These are phyloP conservation scores for Epinephelus cyanopodus DNA, from an alignment of 2,113 vertebrate species.

Conservation along the genomic window DNA sequence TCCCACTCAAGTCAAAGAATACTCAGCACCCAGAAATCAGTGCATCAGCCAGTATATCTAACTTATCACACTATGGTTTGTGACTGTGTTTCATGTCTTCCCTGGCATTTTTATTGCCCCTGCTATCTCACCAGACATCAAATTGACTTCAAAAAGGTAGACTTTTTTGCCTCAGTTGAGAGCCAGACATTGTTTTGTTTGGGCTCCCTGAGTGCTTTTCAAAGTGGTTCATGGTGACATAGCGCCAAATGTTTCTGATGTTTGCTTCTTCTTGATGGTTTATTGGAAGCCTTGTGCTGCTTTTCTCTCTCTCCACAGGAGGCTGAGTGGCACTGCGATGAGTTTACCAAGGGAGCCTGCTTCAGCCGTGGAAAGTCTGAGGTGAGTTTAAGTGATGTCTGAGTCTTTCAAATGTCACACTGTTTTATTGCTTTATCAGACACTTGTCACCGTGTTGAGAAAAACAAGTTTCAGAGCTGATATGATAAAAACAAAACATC, in stretches of 20 bases:
- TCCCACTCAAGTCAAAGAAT: slow-evolving; percentile 25
- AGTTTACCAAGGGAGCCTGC: slow-evolving; percentile 94
- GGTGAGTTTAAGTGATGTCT: slow-evolving; percentile 84
- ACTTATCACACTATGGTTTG: neutral
- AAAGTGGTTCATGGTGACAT: slow-evolving; percentile 43
- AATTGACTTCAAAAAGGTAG: slow-evolving; percentile 40
- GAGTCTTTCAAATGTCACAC: slow-evolving; percentile 30
- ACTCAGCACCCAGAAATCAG: neutral
- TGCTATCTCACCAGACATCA: slow-evolving; percentile 38
- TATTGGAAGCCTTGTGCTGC: slow-evolving; percentile 48
- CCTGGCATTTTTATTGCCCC: slow-evolving; percentile 17
- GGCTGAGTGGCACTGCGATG: slow-evolving; percentile 94
- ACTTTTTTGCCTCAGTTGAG: slow-evolving; percentile 15
- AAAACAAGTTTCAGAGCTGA: neutral
- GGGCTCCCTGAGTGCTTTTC: slow-evolving; percentile 48
- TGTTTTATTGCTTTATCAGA: slow-evolving; percentile 34
- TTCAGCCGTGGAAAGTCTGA: slow-evolving; percentile 97
- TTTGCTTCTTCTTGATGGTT: slow-evolving; percentile 56
- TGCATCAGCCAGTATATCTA: neutral
- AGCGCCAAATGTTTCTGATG: slow-evolving; percentile 34
- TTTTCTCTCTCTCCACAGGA: slow-evolving; percentile 83
- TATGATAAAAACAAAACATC: neutral
- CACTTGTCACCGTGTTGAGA: neutral
- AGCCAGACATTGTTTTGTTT: slow-evolving; percentile 54
- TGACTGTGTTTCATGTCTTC: slow-evolving; percentile 23